Conservation (phyloP, 2,113 vertebrate genomes). For the Ardeotis arabs region DNA sequence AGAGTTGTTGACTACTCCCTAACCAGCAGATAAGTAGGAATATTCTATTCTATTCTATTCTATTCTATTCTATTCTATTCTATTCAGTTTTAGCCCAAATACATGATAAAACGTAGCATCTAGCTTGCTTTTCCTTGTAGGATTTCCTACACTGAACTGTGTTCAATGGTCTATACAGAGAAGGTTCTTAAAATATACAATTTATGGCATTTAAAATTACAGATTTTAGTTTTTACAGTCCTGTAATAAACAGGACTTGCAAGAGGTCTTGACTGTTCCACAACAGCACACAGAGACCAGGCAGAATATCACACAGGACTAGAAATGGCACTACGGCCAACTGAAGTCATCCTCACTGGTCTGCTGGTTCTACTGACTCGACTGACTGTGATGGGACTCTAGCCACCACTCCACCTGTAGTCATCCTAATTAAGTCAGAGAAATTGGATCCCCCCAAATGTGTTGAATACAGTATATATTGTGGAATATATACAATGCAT, state of each 20-base stretch:
- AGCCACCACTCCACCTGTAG: not conserved
- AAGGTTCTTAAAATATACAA: not conserved
- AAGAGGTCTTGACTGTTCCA: not conserved
- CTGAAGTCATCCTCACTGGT: accelerated
- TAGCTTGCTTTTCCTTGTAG: not conserved
- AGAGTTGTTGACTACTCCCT: not conserved
- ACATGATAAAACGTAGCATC: not conserved
- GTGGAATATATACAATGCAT: not conserved
- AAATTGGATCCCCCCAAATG: not conserved
- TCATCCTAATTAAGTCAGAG: not conserved
- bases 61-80: too few species aligned
- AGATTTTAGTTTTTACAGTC: not conserved
- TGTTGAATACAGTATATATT: not conserved
- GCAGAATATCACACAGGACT: not conserved
- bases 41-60: not conserved
- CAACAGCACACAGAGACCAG: not conserved
- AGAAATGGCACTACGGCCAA: not conserved
- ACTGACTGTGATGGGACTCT: not conserved
- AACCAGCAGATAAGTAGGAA: not conserved
- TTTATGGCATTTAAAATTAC: not conserved
- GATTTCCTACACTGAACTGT: not conserved
- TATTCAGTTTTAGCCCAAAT: not conserved
- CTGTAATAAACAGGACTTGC: not conserved
- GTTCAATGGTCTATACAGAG: not conserved
- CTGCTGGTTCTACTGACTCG: not conserved